Percentiles rank a stretch among this genome's conserved stretches.
Evolutionary conservation across 2,113 vertebrate genomes (phyloP).

Genomic region (Dasyurus viverrinus): DNA sequence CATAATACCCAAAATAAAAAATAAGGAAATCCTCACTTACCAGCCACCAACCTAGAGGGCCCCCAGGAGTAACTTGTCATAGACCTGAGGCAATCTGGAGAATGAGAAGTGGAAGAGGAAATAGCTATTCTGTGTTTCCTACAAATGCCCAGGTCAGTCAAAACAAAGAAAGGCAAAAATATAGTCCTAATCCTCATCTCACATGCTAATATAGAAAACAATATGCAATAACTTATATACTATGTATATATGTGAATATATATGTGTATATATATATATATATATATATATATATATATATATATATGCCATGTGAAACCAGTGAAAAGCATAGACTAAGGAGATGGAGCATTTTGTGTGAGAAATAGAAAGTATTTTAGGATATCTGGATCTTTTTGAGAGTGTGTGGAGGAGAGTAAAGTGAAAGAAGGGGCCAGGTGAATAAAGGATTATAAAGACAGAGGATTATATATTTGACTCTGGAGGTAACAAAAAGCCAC

Average conservation of each 20-base stretch:
- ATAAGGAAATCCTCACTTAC: background rate
- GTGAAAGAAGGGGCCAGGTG: background rate
- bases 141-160: too few species aligned
- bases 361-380: background rate
- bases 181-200: background rate
- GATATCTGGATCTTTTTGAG: background rate
- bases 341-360: background rate
- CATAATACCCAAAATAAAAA: background rate
- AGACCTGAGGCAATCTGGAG: background rate
- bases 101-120: background rate
- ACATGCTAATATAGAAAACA: background rate
- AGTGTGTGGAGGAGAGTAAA: background rate
- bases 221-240: background rate
- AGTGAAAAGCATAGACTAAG: background rate
- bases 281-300: background rate
- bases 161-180: background rate
- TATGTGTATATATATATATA: too few species aligned
- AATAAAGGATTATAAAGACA: background rate
- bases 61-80: background rate
- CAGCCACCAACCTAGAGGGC: background rate
- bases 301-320: background rate
- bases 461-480: background rate
- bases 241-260: too few species aligned
- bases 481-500: background rate
- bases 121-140: background rate